These are phyloP conservation scores for Crocodylus rhombifer DNA, from an alignment of 2,797 vertebrate species.

Conservation along the genomic window DNA sequence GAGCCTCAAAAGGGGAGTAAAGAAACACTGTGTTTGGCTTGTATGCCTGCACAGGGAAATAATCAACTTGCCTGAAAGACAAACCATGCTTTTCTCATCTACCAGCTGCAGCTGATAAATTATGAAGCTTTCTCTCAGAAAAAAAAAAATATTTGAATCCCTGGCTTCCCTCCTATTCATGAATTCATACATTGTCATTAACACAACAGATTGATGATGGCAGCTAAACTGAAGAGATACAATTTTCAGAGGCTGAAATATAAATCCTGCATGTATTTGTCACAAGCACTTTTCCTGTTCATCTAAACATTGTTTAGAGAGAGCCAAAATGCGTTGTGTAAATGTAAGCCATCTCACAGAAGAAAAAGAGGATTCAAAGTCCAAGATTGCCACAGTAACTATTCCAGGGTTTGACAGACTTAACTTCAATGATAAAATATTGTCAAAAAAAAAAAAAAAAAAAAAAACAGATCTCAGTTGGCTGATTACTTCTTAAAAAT, in stretches of 20 bases:
- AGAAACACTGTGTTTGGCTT: background rate
- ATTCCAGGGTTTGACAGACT: conserved; percentile 22
- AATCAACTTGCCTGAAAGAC: background rate
- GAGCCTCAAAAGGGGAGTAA: background rate
- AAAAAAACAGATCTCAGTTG: background rate
- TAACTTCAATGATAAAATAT: conserved; percentile 10
- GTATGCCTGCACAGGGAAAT: background rate
- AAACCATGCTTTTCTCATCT: background rate
- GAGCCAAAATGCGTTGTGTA: conserved; percentile 37
- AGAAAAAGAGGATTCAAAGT: background rate
- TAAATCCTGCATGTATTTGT: conserved; percentile 8
- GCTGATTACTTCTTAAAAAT: conserved; percentile 24
- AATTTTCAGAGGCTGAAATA: conserved; percentile 30
- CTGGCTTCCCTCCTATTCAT: background rate
- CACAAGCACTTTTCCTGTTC: conserved; percentile 45
- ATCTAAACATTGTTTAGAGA: conserved; percentile 39
- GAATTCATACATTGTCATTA: background rate
- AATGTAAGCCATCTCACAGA: conserved; percentile 29
- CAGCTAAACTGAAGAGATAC: background rate
- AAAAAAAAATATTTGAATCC: background rate
- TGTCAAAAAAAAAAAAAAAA: conserved; percentile 31
- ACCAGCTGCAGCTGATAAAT: background rate
- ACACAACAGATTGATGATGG: conserved; percentile 22
- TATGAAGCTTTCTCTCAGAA: background rate
- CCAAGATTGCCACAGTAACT: conserved; percentile 2